Evolutionary conservation across 1,140 invertebrate species (phyloP).

Genomic region (Drosophila arawakana): DNA sequence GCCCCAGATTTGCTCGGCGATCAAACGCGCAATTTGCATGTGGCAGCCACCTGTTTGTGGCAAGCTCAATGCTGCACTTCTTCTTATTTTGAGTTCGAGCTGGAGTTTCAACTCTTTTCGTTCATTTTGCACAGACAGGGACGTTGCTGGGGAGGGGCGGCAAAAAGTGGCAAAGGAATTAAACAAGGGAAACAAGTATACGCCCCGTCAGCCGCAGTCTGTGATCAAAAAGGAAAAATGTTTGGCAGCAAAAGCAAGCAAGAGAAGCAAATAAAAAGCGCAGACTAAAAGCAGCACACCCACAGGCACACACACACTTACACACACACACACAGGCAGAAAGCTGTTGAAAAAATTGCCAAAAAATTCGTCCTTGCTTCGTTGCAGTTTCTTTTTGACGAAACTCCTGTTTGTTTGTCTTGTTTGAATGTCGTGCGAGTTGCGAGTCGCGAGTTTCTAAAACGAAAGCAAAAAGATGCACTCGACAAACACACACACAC

Average conservation of each 20-base stretch:
- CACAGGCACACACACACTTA: slow-evolving; percentile 18
- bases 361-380: slow-evolving; percentile 84
- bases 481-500: slow-evolving; percentile 20
- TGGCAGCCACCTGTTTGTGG: slow-evolving; percentile 21
- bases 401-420: slow-evolving; percentile 32
- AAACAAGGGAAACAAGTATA: slow-evolving; percentile 15
- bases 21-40: not conserved
- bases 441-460: slow-evolving; percentile 68
- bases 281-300: slow-evolving; percentile 53
- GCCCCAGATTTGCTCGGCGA: not conserved
- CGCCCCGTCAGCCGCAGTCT: slow-evolving; percentile 3
- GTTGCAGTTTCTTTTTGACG: slow-evolving; percentile 82
- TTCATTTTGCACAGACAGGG: slow-evolving; percentile 15
- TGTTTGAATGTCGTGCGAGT: slow-evolving; percentile 67
- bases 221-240: slow-evolving; percentile 46
- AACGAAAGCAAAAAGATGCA: slow-evolving; percentile 81
- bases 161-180: slow-evolving; percentile 44
- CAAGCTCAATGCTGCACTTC: slow-evolving; percentile 7
- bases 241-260: slow-evolving; percentile 30
- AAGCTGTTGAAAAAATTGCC: slow-evolving; percentile 65
- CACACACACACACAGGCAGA: slow-evolving; percentile 22
- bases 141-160: not conserved
- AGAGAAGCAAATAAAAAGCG: slow-evolving; percentile 45
- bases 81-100: slow-evolving; percentile 11
- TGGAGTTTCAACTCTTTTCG: slow-evolving; percentile 15